phyloP scores from a whole-genome alignment of 2,797 vertebrate genomes.

The Balearica regulorum region DNA sequence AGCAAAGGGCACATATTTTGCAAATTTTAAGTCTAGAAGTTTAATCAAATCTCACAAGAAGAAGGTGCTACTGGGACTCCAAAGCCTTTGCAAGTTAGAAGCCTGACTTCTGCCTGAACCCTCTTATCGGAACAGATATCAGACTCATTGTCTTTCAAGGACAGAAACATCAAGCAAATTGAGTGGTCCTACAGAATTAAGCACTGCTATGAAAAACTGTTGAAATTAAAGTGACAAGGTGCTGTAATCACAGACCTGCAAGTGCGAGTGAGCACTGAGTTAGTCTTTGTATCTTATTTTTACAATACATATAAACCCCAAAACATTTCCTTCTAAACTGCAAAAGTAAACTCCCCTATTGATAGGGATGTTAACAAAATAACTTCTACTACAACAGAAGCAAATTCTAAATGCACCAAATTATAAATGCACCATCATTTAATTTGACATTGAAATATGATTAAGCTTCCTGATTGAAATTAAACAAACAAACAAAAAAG shows the following conservation, averaged over 20 bases:
- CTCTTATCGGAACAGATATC: neutral
- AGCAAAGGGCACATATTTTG: neutral
- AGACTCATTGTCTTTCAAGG: conserved; percentile 33
- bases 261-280: neutral
- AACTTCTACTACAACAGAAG: neutral
- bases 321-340: conserved; percentile 29
- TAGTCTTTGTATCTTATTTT: neutral
- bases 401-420: neutral
- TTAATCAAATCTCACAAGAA: neutral
- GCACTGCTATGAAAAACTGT: conserved; percentile 44
- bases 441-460: conserved; percentile 50
- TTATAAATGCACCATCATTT: conserved; percentile 5
- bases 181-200: conserved; percentile 51
- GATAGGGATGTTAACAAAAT: conserved; percentile 37
- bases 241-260: conserved; percentile 14
- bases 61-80: neutral
- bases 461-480: neutral
- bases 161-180: conserved; percentile 50
- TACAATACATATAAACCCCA: conserved; percentile 32
- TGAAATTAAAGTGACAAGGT: conserved; percentile 47
- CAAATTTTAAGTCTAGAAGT: neutral
- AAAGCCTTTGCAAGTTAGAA: neutral
- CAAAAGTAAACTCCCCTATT: conserved; percentile 22
- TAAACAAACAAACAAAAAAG: neutral
- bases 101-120: neutral